Evolutionary conservation across 2,113 vertebrate genomes (phyloP), one percentile per base, ranked within the genome.

Genomic region (Tautogolabrus adspersus): DNA sequence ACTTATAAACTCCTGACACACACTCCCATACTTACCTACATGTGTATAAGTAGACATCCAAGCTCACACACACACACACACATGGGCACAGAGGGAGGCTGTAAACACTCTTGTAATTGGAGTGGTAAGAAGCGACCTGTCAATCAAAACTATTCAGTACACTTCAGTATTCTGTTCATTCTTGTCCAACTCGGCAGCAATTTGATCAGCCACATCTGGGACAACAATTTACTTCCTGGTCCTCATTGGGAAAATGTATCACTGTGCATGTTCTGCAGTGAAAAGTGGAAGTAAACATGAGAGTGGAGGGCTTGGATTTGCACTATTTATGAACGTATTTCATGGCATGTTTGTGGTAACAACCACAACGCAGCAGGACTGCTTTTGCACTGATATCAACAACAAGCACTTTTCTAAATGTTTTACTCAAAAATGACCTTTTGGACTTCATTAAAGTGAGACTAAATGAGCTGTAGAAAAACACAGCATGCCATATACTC

Each of bases 51-150:
- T 44, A 55, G 65, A 66, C 19, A 65, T 18, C 19, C 34, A 19
- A 30, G 74, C 26, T 2, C 26, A 26, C 69, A 47, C 26, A 26
- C 26, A 26, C 69, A 47, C 52, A 49, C 23, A 47, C 42, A 22
- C 54, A n/a, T 7, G 10, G 59, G 72, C 79, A 47, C 76, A 72
- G 66, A 73, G 74, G 79, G 72, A 69, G 79, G 63, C 40, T 13
- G 74, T 79, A 82, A 89, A 85, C 85, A 82, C 30, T 37, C 38
- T 65, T 76, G 30, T 75, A 85, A 89, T 82, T 85, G 80, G 75
- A 56, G 63, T 16, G 34, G 66, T 83, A 84, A 86, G 73, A 82
- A 82, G 77, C 55, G 63, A 12, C 34, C 77, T 89, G 88, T 84
- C 90, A 79, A 67, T 90, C 86, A 90, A 61, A 69, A 47, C 16